These are phyloP conservation scores for Holothuria scabra DNA, from an alignment of 53 echinoderm and acorn worm species.

Conservation along the genomic window DNA sequence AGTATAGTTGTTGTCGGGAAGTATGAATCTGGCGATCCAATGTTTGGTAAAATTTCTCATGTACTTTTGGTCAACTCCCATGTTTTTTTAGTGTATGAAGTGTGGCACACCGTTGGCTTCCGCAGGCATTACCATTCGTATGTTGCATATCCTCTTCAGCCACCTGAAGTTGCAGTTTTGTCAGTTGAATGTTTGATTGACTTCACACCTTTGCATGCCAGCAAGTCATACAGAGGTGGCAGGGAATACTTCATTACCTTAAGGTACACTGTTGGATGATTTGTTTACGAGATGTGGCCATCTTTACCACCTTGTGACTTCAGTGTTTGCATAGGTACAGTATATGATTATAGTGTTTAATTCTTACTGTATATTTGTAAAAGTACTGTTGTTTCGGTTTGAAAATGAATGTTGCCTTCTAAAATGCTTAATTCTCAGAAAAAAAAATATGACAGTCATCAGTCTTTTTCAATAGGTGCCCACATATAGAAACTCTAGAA, in stretches of 20 bases:
- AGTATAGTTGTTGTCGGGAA: slow-evolving; percentile 16
- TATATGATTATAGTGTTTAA: too few species aligned
- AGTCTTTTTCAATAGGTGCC: too few species aligned
- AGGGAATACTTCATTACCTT: background rate
- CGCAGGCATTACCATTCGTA: slow-evolving; percentile 53
- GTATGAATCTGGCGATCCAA: slow-evolving; percentile 40
- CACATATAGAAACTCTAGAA: too few species aligned
- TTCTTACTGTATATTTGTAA: too few species aligned
- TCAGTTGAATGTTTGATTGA: background rate
- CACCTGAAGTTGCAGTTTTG: background rate
- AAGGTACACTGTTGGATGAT: background rate
- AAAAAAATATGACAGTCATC: too few species aligned
- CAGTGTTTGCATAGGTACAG: too few species aligned
- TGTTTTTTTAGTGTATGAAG: slow-evolving; percentile 19
- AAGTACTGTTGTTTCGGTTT: too few species aligned
- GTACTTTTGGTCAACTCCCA: slow-evolving; percentile 28
- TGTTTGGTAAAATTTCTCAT: slow-evolving; percentile 41
- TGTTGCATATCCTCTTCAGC: slow-evolving; percentile 10
- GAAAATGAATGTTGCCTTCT: too few species aligned
- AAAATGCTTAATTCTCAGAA: too few species aligned
- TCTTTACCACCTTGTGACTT: too few species aligned
- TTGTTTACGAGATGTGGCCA: too few species aligned
- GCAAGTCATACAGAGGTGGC: background rate
- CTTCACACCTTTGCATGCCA: background rate
- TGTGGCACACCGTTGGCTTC: slow-evolving; percentile 38